Conservation (phyloP, 1,140 invertebrate species). For the Sycophaga agraensis region DNA sequence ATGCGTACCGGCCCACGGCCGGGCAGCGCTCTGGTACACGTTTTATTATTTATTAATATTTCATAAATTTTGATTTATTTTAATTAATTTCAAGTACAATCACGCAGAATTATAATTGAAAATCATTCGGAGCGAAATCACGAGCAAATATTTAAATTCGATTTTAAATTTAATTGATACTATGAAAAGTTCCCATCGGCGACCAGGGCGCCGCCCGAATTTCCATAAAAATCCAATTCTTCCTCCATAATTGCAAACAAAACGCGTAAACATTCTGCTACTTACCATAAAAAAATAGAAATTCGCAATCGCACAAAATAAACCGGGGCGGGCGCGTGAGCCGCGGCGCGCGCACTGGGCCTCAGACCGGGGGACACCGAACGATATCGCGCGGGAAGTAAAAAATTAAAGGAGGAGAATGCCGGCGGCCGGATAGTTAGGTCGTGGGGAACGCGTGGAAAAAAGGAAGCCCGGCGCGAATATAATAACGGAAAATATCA, state of each 20-base stretch:
- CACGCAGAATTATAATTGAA: constrained; percentile 27
- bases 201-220: constrained; percentile 5
- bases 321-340: background rate
- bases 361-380: too few species aligned
- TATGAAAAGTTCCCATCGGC: constrained; percentile 24
- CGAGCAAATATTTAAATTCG: constrained; percentile 29
- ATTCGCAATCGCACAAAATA: constrained; percentile 9
- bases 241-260: constrained; percentile 13
- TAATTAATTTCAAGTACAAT: constrained; percentile 29
- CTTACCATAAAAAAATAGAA: constrained; percentile 18
- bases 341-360: too few species aligned
- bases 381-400: background rate
- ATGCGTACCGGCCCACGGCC: too few species aligned
- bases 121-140: constrained; percentile 21
- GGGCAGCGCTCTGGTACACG: background rate
- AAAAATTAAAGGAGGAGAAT: background rate
- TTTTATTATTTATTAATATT: constrained; percentile 16
- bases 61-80: constrained; percentile 28
- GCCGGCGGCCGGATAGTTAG: background rate
- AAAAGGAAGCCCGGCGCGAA: background rate
- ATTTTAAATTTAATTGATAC: constrained; percentile 30
- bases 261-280: constrained; percentile 18
- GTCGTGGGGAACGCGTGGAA: background rate
- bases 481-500: constrained; percentile 24
- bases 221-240: constrained; percentile 29